These are phyloP conservation scores for Bovichtus diacanthus DNA, from an alignment of 2,797 vertebrate genomes.

Conservation along the genomic window DNA sequence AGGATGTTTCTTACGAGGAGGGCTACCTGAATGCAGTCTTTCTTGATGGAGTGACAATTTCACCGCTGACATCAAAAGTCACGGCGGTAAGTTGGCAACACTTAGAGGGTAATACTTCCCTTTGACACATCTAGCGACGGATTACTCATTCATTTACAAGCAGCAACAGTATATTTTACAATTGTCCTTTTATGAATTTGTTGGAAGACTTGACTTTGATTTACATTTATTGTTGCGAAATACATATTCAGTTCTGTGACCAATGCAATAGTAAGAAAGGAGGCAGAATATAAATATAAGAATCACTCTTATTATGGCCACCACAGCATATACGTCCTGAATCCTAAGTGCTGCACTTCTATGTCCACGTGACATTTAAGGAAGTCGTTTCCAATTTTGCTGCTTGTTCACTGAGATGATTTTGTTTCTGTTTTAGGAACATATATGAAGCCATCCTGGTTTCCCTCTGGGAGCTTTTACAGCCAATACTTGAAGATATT, in stretches of 20 bases:
- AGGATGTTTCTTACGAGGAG: constrained; percentile 59
- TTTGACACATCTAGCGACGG: background rate
- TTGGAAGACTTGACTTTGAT: constrained; percentile 9
- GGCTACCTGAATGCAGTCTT: constrained; percentile 81
- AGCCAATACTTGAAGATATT: constrained; percentile 72
- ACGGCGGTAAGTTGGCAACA: constrained; percentile 48
- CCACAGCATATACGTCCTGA: background rate
- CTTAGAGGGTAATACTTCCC: background rate
- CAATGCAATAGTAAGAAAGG: background rate
- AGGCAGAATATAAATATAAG: background rate
- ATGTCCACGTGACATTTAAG: background rate
- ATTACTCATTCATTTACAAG: background rate
- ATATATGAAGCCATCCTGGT: constrained; percentile 52
- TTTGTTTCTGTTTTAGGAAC: constrained; percentile 68
- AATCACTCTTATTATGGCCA: background rate
- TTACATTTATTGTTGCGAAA: constrained; percentile 6
- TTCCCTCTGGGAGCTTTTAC: constrained; percentile 26
- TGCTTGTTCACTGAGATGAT: background rate
- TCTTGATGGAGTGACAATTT: constrained; percentile 74
- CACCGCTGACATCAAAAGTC: constrained; percentile 47
- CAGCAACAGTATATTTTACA: background rate
- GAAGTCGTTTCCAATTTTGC: background rate
- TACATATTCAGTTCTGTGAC: background rate
- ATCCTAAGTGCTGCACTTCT: background rate
- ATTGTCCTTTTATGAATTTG: background rate